Percentiles rank a stretch among this genome's conserved stretches.
Evolutionary conservation across 2,797 vertebrate species (phyloP).

Genomic region (Bovichtus diacanthus): DNA sequence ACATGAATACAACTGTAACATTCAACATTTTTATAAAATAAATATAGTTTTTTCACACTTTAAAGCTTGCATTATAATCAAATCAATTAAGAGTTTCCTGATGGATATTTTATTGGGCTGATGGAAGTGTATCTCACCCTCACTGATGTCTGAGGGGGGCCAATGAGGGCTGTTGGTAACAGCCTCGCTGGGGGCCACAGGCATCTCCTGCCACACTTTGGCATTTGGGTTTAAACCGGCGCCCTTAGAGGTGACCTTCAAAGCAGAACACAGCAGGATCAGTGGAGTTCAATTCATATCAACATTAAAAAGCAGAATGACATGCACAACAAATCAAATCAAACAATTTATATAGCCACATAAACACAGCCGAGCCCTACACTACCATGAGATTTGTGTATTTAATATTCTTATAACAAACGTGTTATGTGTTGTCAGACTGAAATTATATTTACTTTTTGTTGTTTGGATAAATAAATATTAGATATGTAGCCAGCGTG

Average conservation of each 20-base stretch:
- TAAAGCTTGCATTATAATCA: neutral
- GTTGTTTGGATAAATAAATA: neutral
- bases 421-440: neutral
- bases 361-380: neutral
- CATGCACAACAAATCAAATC: too few relatives aligned
- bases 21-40: neutral
- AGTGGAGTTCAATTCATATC: neutral
- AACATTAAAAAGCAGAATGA: neutral
- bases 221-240: conserved; percentile 98
- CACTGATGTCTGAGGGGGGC: conserved; percentile 87
- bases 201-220: conserved; percentile 98
- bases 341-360: neutral
- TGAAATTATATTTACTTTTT: neutral
- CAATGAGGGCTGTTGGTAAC: conserved; percentile 88
- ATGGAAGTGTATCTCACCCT: conserved; percentile 82
- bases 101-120: neutral
- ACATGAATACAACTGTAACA: neutral
- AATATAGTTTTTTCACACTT: neutral
- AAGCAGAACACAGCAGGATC: conserved; percentile 40
- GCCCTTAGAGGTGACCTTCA: conserved; percentile 98
- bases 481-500: neutral
- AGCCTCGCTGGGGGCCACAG: conserved; percentile 84
- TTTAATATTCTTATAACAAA: neutral
- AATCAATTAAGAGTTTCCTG: neutral
- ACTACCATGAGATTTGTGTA: neutral